These are phyloP conservation scores for Brachypodius melanocephalos DNA, from an alignment of 2,113 vertebrate genomes.

Conservation along the genomic window DNA sequence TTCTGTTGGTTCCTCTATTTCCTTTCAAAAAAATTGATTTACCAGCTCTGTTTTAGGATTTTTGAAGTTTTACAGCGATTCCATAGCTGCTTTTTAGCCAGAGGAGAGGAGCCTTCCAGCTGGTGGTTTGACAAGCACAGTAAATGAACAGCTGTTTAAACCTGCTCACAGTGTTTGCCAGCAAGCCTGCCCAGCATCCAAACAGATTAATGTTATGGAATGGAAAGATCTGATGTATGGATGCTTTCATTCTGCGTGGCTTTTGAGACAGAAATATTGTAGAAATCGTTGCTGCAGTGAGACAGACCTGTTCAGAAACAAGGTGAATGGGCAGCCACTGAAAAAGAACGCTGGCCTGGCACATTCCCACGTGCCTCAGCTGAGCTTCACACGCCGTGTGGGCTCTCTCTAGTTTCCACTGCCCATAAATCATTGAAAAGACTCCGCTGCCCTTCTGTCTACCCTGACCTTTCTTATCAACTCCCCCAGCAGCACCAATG, in stretches of 20 bases:
- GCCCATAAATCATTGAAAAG: neutral
- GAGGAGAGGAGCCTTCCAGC: neutral
- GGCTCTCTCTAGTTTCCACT: neutral
- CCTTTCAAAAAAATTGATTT: neutral
- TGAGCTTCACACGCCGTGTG: neutral
- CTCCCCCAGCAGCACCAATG: neutral
- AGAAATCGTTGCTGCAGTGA: neutral
- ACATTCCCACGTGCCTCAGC: neutral
- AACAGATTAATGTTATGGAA: neutral
- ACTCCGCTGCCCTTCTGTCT: neutral
- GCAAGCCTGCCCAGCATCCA: neutral
- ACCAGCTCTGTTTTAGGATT: neutral
- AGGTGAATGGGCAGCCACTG: neutral
- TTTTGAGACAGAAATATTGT: neutral
- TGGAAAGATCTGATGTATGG: neutral
- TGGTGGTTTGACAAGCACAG: neutral
- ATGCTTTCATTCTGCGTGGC: neutral
- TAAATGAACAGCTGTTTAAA: slow-evolving; percentile 16
- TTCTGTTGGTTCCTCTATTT: neutral
- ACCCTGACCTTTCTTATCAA: neutral
- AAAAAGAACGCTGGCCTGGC: slow-evolving; percentile 38
- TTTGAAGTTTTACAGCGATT: neutral
- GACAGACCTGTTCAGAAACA: neutral
- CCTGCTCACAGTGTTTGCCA: neutral
- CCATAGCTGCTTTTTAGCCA: neutral